These are phyloP conservation scores for Stenodema calcarata DNA, from an alignment of 2,888 invertebrate genomes.

Conservation along the genomic window DNA sequence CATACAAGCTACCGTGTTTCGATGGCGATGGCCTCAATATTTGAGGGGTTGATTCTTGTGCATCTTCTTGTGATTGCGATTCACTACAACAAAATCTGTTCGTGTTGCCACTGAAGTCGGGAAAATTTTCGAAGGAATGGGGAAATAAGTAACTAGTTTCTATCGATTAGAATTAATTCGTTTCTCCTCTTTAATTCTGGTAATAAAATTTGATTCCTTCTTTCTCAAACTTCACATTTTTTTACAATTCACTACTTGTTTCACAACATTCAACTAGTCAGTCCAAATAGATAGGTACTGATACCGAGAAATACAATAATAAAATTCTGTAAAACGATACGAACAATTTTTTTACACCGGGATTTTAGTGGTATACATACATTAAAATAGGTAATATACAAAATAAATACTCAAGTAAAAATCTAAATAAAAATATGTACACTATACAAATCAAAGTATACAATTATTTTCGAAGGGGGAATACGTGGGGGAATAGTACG, in stretches of 20 bases:
- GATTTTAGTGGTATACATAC: neutral
- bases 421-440: slow-evolving; percentile 36
- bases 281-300: neutral
- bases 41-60: no score
- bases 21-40: no score
- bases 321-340: neutral
- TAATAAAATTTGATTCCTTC: slow-evolving; percentile 42
- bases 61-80: no score
- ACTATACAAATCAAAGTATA: slow-evolving; percentile 37
- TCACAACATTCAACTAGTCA: neutral
- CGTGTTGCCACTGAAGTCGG: no score
- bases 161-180: neutral
- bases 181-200: slow-evolving; percentile 16
- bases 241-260: neutral
- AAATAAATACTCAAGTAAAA: slow-evolving; percentile 42
- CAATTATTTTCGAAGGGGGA: slow-evolving; percentile 11
- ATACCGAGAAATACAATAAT: slow-evolving; percentile 8
- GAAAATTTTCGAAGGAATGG: neutral
- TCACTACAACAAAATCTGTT: no score
- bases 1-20: no score
- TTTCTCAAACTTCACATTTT: neutral
- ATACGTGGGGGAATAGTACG: slow-evolving; percentile 3
- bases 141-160: neutral
- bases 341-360: slow-evolving; percentile 17
- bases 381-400: slow-evolving; percentile 23